Percentiles rank a stretch among this genome's conserved stretches.
These are phyloP conservation scores for Lasioglossum marginatum DNA, from an alignment of 2,888 invertebrate genomes.

Conservation along the genomic window DNA sequence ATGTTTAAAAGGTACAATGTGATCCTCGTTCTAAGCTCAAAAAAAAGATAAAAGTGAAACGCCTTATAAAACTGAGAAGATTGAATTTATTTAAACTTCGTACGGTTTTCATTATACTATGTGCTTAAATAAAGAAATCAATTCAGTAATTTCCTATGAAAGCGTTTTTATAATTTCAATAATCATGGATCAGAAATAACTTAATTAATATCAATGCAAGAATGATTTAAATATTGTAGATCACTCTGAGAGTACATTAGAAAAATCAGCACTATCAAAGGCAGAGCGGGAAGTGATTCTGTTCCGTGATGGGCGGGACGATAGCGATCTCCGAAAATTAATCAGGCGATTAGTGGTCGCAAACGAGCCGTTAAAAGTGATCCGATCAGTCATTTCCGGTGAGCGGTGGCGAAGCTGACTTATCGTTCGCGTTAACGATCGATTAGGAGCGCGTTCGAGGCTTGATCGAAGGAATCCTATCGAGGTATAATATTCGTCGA, in stretches of 20 bases:
- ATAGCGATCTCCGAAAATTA: slow-evolving; percentile 28
- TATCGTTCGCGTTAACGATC: slow-evolving; percentile 50
- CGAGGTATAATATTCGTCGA: background rate
- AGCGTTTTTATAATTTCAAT: no score
- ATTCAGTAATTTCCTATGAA: no score
- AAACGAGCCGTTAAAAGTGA: slow-evolving; percentile 44
- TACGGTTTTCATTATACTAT: no score
- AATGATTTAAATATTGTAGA: background rate
- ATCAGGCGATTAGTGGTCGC: slow-evolving; percentile 33
- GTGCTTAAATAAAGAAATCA: no score
- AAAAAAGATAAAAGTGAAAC: no score
- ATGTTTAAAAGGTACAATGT: background rate
- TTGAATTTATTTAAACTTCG: no score
- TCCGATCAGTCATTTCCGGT: slow-evolving; percentile 49
- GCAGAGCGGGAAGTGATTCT: background rate
- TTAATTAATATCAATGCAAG: no score
- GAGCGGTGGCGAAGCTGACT: slow-evolving; percentile 4
- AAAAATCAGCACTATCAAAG: background rate
- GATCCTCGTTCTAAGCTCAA: background rate
- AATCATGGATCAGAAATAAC: no score
- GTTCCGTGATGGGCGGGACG: background rate
- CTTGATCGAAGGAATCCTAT: slow-evolving; percentile 53
- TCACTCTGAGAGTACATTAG: background rate
- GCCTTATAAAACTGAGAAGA: no score
- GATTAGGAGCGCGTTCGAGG: slow-evolving; percentile 48